Conservation (phyloP, 2,113 vertebrate species). For the Pseudopodoces humilis region DNA sequence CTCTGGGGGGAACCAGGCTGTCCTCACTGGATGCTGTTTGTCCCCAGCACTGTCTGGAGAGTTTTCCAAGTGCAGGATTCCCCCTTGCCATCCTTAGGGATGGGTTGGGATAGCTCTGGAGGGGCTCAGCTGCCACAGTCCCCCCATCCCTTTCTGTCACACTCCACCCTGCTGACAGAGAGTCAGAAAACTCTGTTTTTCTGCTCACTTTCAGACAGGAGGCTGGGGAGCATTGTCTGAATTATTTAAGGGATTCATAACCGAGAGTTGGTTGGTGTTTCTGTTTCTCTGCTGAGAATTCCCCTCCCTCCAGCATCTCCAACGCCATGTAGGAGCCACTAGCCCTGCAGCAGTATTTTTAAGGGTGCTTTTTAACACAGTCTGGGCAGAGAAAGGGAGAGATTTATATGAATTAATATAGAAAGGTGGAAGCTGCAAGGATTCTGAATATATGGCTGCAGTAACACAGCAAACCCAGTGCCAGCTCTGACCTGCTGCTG, state of each 20-base stretch:
- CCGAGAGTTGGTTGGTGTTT: background rate
- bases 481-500: background rate
- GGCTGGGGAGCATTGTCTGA: background rate
- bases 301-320: background rate
- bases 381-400: background rate
- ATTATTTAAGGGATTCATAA: constrained; percentile 3
- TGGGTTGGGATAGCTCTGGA: background rate
- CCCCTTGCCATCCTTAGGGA: rapidly evolving
- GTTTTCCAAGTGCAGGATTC: background rate
- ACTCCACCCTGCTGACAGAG: background rate
- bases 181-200: background rate
- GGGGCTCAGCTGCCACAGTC: background rate
- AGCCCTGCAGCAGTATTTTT: background rate
- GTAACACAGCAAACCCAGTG: background rate
- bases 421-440: background rate
- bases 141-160: background rate
- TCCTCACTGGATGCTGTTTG: background rate
- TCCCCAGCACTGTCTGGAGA: background rate
- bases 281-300: background rate
- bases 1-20: background rate
- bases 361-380: background rate
- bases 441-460: rapidly evolving
- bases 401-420: background rate
- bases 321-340: rapidly evolving
- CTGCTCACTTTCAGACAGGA: background rate